Evolutionary conservation across 2,797 vertebrate genomes (phyloP).

Genomic region (Crypturellus tataupa): DNA sequence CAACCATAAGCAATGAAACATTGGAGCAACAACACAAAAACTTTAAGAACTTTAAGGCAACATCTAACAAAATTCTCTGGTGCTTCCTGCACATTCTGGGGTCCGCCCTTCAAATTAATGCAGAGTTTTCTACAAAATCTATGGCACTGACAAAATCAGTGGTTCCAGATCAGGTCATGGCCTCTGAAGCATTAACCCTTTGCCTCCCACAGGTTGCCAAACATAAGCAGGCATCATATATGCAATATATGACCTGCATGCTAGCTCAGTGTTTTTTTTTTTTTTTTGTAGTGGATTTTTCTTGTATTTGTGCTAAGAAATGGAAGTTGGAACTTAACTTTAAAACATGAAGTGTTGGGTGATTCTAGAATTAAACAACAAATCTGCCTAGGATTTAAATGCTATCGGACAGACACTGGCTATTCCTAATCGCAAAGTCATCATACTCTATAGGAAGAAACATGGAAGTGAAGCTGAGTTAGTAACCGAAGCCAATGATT

Average conservation of each 20-base stretch:
- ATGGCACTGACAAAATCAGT: background rate
- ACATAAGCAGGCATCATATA: background rate
- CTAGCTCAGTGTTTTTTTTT: background rate
- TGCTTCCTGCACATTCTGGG: background rate
- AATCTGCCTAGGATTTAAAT: background rate
- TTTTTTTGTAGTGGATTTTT: background rate
- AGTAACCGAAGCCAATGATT: background rate
- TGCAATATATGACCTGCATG: fast-evolving
- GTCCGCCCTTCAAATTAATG: background rate
- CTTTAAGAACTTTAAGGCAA: background rate
- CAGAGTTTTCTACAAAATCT: background rate
- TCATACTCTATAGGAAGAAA: background rate
- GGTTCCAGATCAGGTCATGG: background rate
- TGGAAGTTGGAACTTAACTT: background rate
- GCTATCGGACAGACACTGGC: background rate
- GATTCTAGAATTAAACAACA: background rate
- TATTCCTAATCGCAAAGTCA: background rate
- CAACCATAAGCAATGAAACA: background rate
- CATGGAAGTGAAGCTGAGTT: background rate
- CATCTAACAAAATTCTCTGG: background rate
- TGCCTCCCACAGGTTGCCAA: background rate
- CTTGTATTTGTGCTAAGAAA: background rate
- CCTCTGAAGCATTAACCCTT: background rate
- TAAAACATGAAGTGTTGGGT: background rate
- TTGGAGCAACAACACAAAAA: background rate